Evolutionary conservation across 2,888 invertebrate species (phyloP), one percentile per base, ranked within the genome.

Genomic region (Leptinotarsa haldemani): DNA sequence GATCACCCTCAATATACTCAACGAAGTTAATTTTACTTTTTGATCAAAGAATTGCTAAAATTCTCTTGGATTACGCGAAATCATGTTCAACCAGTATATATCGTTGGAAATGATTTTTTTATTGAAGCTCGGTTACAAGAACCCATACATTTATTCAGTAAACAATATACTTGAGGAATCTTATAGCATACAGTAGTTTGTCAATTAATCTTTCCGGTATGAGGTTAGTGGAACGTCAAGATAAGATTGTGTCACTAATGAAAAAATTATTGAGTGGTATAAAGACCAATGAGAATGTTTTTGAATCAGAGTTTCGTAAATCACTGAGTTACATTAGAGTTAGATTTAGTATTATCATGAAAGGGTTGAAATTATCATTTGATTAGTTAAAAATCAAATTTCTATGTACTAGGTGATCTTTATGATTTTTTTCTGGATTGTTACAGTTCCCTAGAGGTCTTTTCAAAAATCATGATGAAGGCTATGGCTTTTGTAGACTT

Each of bases 121-220:
- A 56, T 56, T 15, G 56, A 22, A 22, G 56, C 56, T 25, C 15
- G 56, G 15, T 56, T 15, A 56, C 56, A 56, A 56, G 56, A 56
- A 22, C 22, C 53, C 53, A 56, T 56, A 56, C 56, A 56, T 56
- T 56, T 20, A 56, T 56, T 56, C 56, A 56, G 20, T 56, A 61
- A 12, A 61, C 61, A 56, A 56, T 56, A 61, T 61, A 61, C 61
- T 61, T n/a, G 61, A 61, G 61, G 30, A 61, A 61, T 61, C 30
- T 40, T 20, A 61, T 9, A 61, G 3, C 61, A 30, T 12, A 20
- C 20, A 61, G 16, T 61, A 40, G 18, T 16, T 61, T 40, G 61
- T 61, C 30, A 61, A 16, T 30, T 61, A 61, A 40, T 61, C 61
- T 61, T 56, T 20, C 22, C 30, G 9, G 61, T 61, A 30, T 40